Evolutionary conservation across 2,888 invertebrate genomes (phyloP).

Genomic region (Watsonalla binaria): DNA sequence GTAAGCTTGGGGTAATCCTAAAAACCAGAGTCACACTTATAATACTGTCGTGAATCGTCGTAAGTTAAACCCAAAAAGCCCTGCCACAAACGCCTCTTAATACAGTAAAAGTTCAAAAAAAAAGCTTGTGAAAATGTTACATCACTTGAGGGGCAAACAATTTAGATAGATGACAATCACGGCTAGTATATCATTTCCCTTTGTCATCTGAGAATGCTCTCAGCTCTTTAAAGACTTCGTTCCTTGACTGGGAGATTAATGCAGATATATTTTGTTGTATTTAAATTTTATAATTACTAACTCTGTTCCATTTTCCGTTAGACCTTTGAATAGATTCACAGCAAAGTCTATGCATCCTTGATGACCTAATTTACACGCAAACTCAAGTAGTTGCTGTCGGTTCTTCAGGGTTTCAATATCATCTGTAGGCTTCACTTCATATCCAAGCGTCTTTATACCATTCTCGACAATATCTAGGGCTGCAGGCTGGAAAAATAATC

Average conservation of each 20-base stretch:
- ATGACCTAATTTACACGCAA: conserved; percentile 81
- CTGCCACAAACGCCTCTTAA: too few species aligned
- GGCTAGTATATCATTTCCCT: too few species aligned
- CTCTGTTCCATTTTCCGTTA: conserved; percentile 49
- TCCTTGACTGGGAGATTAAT: neutral
- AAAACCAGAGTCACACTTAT: conserved; percentile 2
- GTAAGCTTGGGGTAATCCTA: conserved; percentile 62
- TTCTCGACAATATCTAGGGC: conserved; percentile 35
- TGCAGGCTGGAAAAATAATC: conserved; percentile 35
- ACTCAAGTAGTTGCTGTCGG: conserved; percentile 76
- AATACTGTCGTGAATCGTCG: neutral
- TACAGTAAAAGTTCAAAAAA: too few species aligned
- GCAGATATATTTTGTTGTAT: neutral
- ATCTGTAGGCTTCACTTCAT: conserved; percentile 43
- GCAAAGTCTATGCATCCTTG: conserved; percentile 68
- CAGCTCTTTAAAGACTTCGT: neutral
- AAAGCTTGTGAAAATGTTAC: too few species aligned
- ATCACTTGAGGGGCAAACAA: too few species aligned
- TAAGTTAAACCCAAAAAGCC: neutral
- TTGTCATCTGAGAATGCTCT: too few species aligned
- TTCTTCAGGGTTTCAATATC: conserved; percentile 76
- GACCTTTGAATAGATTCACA: conserved; percentile 35
- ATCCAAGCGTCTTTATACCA: conserved; percentile 67
- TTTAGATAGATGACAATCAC: too few species aligned
- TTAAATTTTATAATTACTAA: conserved; percentile 24